Evolutionary conservation across 2,888 invertebrate genomes (phyloP).

Genomic region (Nomada flava): DNA sequence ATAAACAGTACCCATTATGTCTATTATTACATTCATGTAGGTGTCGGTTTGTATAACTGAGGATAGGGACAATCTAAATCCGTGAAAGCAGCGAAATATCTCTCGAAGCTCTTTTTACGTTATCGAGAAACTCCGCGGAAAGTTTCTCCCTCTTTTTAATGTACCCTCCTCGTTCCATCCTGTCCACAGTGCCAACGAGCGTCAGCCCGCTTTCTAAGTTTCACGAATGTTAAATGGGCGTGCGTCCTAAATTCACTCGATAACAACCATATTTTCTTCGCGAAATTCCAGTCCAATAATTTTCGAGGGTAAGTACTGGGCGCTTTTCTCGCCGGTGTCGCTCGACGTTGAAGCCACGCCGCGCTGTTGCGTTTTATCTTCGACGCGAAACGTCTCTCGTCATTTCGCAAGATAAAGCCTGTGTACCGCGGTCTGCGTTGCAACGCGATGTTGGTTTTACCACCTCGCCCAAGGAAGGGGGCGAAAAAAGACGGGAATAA

Average conservation of each 20-base stretch:
- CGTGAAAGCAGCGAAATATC: slow-evolving; percentile 34
- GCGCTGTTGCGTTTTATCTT: slow-evolving; percentile 13
- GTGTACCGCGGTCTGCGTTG: background rate
- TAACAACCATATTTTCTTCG: slow-evolving; percentile 11
- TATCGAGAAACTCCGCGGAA: slow-evolving; percentile 8
- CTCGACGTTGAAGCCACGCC: slow-evolving; percentile 17
- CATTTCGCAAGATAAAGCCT: background rate
- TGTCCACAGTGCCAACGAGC: background rate
- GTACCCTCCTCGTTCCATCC: background rate
- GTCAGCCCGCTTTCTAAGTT: slow-evolving; percentile 34
- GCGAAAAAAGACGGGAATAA: background rate
- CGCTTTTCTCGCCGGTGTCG: background rate
- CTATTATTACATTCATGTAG: slow-evolving; percentile 66
- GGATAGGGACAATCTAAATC: slow-evolving; percentile 58
- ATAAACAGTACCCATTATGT: slow-evolving; percentile 67
- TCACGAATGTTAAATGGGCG: slow-evolving; percentile 28
- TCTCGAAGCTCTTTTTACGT: slow-evolving; percentile 24
- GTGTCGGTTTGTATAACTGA: slow-evolving; percentile 60
- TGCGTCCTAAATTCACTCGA: slow-evolving; percentile 39
- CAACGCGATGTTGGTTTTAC: background rate
- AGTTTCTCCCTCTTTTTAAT: background rate
- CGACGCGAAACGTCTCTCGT: background rate
- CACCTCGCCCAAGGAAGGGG: background rate
- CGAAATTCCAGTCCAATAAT: slow-evolving; percentile 51
- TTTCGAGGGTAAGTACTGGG: slow-evolving; percentile 28